Conservation (phyloP, 1,140 invertebrate species). For the Euschistus heros region DNA sequence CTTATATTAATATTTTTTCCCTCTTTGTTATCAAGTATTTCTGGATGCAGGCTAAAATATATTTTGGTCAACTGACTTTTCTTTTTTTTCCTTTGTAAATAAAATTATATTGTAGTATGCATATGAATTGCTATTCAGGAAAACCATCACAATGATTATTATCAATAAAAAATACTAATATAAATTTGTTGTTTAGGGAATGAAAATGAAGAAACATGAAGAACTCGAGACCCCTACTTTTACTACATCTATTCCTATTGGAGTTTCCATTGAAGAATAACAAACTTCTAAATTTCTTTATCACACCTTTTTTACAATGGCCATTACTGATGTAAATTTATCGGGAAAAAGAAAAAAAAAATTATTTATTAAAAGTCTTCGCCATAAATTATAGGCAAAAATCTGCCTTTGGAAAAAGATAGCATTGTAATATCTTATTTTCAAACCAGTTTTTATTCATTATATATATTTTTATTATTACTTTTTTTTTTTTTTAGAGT, state of each 20-base stretch:
- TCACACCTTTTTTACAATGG: no score
- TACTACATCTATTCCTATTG: constrained; percentile 82
- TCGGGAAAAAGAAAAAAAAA: not conserved
- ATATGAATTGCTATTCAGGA: no score
- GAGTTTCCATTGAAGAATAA: constrained; percentile 37
- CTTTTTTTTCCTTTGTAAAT: no score
- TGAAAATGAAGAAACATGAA: constrained; percentile 92
- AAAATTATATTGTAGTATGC: no score
- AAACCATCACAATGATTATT: no score
- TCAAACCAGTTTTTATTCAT: no score
- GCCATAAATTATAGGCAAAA: constrained; percentile 1
- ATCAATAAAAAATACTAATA: no score
- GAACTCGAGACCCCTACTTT: constrained; percentile 88
- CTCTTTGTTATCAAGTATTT: no score
- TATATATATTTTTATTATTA: not conserved
- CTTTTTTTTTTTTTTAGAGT: not conserved
- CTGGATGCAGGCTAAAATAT: no score
- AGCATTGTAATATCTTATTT: not conserved
- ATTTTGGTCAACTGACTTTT: no score
- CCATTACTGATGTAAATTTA: no score
- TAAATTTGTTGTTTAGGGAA: constrained; percentile 48
- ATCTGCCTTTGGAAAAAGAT: not conserved
- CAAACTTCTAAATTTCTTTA: not conserved
- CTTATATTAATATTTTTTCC: no score
- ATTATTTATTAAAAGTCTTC: constrained; percentile 7